phyloP scores from a whole-genome alignment of 2,888 invertebrate genomes.

The Acanthopleura granulata region DNA sequence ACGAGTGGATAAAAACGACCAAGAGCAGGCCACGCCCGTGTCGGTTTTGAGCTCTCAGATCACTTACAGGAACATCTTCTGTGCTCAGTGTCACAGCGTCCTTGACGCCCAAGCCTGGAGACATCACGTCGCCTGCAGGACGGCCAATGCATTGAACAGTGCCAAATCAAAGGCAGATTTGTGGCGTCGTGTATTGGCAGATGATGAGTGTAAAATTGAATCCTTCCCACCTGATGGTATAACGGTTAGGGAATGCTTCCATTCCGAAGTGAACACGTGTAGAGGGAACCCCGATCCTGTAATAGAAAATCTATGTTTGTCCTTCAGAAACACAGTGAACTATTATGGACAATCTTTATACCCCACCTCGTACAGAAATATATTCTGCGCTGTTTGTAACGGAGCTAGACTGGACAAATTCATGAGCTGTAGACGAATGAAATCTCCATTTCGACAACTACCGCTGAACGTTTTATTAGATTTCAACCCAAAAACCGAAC shows the following conservation, averaged over 20 bases:
- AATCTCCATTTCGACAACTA: background rate
- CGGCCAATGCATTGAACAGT: background rate
- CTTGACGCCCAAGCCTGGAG: background rate
- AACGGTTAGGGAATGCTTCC: background rate
- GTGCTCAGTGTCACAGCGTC: background rate
- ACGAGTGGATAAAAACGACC: background rate
- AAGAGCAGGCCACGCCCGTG: background rate
- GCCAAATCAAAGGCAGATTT: background rate
- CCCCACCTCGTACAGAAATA: background rate
- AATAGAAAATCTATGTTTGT: background rate
- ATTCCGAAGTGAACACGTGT: background rate
- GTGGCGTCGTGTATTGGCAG: background rate
- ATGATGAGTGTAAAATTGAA: background rate
- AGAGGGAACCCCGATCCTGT: background rate
- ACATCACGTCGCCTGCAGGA: background rate
- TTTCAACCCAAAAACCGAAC: background rate
- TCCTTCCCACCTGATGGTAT: background rate
- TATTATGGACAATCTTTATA: background rate
- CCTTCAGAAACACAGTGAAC: background rate
- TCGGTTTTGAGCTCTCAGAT: background rate
- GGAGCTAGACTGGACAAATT: background rate
- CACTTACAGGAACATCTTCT: background rate
- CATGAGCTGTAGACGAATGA: background rate
- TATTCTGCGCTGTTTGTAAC: background rate
- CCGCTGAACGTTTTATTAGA: background rate